phyloP scores from a whole-genome alignment of 2,113 vertebrate genomes.

The Pelecanus crispus region DNA sequence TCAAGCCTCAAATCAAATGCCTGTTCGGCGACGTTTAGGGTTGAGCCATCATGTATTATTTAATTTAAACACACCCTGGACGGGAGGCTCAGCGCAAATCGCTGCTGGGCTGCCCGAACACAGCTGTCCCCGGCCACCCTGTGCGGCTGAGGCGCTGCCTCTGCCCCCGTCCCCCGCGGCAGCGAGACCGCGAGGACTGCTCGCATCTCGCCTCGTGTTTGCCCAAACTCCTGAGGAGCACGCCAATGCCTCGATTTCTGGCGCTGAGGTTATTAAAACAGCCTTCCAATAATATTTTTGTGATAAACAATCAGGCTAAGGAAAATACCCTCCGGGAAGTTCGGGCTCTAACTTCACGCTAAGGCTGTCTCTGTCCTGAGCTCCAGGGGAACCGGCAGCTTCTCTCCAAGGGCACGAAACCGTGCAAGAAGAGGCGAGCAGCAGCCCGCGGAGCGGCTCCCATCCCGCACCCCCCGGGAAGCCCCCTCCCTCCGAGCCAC shows the following conservation, averaged over 20 bases:
- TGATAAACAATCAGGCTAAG: background rate
- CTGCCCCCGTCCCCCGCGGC: background rate
- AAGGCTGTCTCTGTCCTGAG: background rate
- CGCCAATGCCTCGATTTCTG: background rate
- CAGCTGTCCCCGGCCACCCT: background rate
- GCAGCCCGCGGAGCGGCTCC: background rate
- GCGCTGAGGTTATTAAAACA: background rate
- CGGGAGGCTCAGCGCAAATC: background rate
- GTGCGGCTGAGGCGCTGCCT: fast-evolving
- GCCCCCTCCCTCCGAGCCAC: background rate
- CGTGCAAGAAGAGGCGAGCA: background rate
- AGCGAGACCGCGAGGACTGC: background rate
- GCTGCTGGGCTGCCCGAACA: background rate
- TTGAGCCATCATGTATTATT: background rate
- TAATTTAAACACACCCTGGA: background rate
- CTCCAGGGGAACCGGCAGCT: background rate
- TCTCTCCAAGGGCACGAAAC: background rate
- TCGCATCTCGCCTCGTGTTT: background rate
- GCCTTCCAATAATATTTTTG: background rate
- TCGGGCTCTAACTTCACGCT: background rate
- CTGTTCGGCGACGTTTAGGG: background rate
- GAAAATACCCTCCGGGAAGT: constrained; percentile 23
- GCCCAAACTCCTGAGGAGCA: background rate
- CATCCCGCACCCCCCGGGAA: background rate
- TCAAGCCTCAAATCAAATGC: background rate